These are phyloP conservation scores for Zingel zingel DNA, from an alignment of 2,113 vertebrate species.

Conservation along the genomic window DNA sequence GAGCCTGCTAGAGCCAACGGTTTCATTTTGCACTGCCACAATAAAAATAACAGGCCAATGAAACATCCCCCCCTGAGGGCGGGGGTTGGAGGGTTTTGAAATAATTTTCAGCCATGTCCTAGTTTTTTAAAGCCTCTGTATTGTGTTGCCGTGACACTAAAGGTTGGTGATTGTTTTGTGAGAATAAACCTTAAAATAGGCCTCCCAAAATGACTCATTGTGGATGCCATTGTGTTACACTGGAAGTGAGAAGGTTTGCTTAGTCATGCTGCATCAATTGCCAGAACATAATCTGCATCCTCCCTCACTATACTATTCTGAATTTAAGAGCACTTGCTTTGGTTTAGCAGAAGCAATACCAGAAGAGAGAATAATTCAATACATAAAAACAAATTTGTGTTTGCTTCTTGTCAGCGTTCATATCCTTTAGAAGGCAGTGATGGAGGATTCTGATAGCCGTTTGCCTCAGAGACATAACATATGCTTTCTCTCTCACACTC, in stretches of 20 bases:
- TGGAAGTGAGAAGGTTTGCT: constrained; percentile 12
- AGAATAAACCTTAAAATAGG: constrained; percentile 16
- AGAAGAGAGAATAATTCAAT: constrained; percentile 90
- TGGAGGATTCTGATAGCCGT: constrained; percentile 94
- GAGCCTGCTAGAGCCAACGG: constrained; percentile 75
- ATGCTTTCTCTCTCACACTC: constrained; percentile 84
- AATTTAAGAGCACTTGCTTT: constrained; percentile 12
- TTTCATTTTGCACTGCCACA: constrained; percentile 86
- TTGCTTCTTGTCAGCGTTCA: constrained; percentile 95
- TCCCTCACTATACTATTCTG: not conserved
- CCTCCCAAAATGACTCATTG: constrained; percentile 14
- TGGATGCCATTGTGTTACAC: constrained; percentile 1
- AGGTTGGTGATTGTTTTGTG: constrained; percentile 50
- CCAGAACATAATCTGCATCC: not conserved
- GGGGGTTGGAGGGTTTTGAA: constrained; percentile 46
- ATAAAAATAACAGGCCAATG: constrained; percentile 87
- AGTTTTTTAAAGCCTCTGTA: constrained; percentile 48
- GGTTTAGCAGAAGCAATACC: constrained; percentile 42
- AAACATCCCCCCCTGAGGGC: constrained; percentile 77
- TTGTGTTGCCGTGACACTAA: constrained; percentile 30
- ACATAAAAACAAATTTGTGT: constrained; percentile 95
- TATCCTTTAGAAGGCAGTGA: constrained; percentile 90
- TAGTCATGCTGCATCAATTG: not conserved
- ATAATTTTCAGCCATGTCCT: constrained; percentile 63
- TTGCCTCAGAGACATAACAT: constrained; percentile 95